phyloP scores from a whole-genome alignment of 2,113 vertebrate species.

The Cygnus atratus region DNA sequence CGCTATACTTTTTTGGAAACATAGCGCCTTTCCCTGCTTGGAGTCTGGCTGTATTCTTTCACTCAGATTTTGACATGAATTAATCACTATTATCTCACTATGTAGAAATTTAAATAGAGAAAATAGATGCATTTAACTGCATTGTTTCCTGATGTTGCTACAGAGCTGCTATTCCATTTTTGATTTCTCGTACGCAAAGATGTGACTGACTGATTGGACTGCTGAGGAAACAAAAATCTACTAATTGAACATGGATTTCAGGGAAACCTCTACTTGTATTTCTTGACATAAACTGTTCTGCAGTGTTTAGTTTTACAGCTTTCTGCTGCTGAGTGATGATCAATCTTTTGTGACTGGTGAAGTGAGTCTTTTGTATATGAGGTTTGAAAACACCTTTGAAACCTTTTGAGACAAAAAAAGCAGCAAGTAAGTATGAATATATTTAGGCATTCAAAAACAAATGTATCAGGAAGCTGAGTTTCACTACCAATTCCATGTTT shows the following conservation, averaged over 20 bases:
- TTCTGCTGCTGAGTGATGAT: neutral
- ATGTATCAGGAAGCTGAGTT: neutral
- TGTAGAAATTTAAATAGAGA: neutral
- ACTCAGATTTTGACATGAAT: neutral
- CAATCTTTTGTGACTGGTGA: neutral
- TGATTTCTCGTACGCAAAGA: fast-evolving
- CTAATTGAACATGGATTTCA: neutral
- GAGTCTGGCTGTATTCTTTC: neutral
- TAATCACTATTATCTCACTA: neutral
- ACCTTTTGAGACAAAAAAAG: neutral
- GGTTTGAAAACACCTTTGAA: neutral
- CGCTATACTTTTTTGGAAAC: neutral
- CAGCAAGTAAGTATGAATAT: neutral
- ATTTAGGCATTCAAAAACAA: neutral
- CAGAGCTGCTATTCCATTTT: neutral
- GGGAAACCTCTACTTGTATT: neutral
- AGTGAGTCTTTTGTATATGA: neutral
- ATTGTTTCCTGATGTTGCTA: neutral
- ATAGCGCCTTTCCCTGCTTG: neutral
- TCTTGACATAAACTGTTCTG: neutral
- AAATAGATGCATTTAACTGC: neutral
- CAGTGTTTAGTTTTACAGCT: neutral
- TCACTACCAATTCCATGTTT: neutral
- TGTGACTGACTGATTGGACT: neutral
- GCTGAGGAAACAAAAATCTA: neutral